A percentile compares a stretch with the other conserved stretches of the same genome.
phyloP scores from a whole-genome alignment of 2,888 invertebrate species.

The Noctuana brunneofusca region DNA sequence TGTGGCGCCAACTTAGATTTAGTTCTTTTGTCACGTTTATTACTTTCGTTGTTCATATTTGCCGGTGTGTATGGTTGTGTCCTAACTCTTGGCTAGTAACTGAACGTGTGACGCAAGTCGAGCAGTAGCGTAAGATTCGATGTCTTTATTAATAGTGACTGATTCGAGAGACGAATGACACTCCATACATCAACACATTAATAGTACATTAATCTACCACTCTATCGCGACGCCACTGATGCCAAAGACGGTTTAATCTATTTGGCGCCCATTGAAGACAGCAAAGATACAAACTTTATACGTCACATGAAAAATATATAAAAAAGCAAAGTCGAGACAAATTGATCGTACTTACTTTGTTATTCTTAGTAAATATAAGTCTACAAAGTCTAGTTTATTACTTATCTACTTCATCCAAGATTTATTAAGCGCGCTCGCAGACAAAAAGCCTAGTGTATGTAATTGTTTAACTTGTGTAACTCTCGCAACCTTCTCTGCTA shows the following conservation, averaged over 20 bases:
- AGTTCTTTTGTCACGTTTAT: too few species aligned
- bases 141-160: too few species aligned
- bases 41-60: neutral
- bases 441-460: neutral
- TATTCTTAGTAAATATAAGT: constrained; percentile 3
- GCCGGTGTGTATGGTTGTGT: neutral
- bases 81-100: neutral
- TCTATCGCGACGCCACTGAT: too few species aligned
- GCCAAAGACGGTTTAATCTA: too few species aligned
- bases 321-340: constrained; percentile 1
- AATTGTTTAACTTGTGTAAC: constrained; percentile 10
- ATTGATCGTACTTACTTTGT: constrained; percentile 5
- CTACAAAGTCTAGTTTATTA: constrained; percentile 2
- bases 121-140: too few species aligned
- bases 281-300: neutral
- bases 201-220: too few species aligned
- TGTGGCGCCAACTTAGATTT: constrained; percentile 6
- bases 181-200: too few species aligned
- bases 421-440: constrained; percentile 11
- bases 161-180: too few species aligned
- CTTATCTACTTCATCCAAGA: constrained; percentile 4
- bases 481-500: constrained; percentile 24
- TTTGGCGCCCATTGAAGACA: neutral
- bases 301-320: neutral
- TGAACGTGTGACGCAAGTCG: too few species aligned